Percentiles rank a stretch among this genome's conserved stretches.
phyloP scores from a whole-genome alignment of 1,140 invertebrate genomes.

The Drosophila watanabei region DNA sequence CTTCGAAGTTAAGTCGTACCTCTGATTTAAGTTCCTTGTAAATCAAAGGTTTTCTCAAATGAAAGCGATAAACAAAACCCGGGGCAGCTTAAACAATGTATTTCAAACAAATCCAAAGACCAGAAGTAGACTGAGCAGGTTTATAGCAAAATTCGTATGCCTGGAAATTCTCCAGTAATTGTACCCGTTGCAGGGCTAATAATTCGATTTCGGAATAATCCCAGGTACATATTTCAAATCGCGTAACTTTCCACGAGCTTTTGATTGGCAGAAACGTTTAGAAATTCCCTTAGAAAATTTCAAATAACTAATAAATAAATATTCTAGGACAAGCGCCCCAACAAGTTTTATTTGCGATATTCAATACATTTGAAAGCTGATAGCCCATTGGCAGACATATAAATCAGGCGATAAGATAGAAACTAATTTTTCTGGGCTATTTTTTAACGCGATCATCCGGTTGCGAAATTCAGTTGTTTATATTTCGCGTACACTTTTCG shows the following conservation, averaged over 20 bases:
- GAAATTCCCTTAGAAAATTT: slow-evolving; percentile 4
- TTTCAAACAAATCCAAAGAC: not conserved
- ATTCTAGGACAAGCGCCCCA: not conserved
- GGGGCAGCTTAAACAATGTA: not conserved
- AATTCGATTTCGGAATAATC: not conserved
- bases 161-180: slow-evolving; percentile 2
- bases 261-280: not conserved
- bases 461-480: slow-evolving; percentile 23
- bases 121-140: not conserved
- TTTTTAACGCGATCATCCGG: slow-evolving; percentile 22
- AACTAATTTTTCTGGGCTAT: slow-evolving; percentile 9
- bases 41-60: not conserved
- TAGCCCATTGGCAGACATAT: slow-evolving; percentile 13
- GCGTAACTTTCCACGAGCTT: not conserved
- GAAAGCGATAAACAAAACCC: not conserved
- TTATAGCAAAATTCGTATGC: not conserved
- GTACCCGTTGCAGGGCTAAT: not conserved
- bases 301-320: slow-evolving; percentile 35
- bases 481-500: not conserved
- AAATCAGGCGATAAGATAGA: slow-evolving; percentile 53
- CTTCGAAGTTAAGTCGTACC: not conserved
- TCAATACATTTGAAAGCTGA: slow-evolving; percentile 19
- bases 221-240: not conserved
- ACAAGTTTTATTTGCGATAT: slow-evolving; percentile 22
- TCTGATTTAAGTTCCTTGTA: slow-evolving; percentile 1